Conservation (phyloP, 2,113 vertebrate species). For the Macrotis lagotis region DNA sequence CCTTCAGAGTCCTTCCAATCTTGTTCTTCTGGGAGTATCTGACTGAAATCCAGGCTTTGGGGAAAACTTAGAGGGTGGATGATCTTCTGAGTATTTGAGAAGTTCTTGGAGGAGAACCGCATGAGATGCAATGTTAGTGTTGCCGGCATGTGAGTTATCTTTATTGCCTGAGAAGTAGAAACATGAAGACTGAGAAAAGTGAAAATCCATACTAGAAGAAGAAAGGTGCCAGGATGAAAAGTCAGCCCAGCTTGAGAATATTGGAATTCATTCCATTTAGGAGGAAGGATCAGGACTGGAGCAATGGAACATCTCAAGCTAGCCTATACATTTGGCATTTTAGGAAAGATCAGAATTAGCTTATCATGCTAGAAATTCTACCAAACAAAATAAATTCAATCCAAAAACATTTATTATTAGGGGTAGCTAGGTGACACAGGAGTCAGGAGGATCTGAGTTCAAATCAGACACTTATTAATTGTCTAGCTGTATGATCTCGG, state of each 20-base stretch:
- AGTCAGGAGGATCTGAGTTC: no score
- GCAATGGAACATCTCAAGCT: not conserved
- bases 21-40: constrained; percentile 69
- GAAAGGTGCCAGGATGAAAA: not conserved
- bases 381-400: not conserved
- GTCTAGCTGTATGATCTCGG: no score
- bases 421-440: no score
- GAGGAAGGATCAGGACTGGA: not conserved
- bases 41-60: constrained; percentile 77
- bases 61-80: constrained; percentile 80
- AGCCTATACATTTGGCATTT: not conserved
- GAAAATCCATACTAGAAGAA: not conserved
- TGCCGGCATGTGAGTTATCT: constrained; percentile 76
- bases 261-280: not conserved
- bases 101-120: constrained; percentile 74
- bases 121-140: constrained; percentile 83
- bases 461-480: no score
- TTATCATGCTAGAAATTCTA: not conserved
- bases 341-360: not conserved
- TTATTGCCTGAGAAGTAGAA: constrained; percentile 78
- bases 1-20: constrained; percentile 50
- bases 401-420: no score
- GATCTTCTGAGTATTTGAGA: constrained; percentile 72
- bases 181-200: not conserved
- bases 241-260: not conserved